phyloP scores from a whole-genome alignment of 1,140 invertebrate genomes.

The Lordiphosa stackelbergi region DNA sequence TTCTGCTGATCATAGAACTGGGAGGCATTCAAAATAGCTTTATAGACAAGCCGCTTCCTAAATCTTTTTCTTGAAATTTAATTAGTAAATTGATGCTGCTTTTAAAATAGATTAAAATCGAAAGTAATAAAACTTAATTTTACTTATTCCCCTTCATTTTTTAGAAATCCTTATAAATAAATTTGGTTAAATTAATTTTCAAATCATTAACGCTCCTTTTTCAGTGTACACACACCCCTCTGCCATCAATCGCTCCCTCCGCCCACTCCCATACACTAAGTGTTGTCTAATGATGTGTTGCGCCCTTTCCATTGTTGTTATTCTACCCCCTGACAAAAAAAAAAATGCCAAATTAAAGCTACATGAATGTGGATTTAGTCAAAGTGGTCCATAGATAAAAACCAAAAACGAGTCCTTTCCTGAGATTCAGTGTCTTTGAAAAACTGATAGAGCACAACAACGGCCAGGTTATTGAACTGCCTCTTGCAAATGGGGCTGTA shows the following conservation, averaged over 20 bases:
- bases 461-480: conserved; percentile 60
- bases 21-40: too few relatives aligned
- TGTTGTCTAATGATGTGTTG: conserved; percentile 53
- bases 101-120: too few relatives aligned
- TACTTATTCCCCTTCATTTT: too few relatives aligned
- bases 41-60: too few relatives aligned
- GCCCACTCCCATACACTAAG: conserved; percentile 1
- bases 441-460: conserved; percentile 61
- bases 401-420: conserved; percentile 26
- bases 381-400: conserved; percentile 39
- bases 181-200: conserved; percentile 7
- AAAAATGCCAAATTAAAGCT: conserved; percentile 47
- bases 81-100: too few relatives aligned
- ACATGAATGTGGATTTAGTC: conserved; percentile 32
- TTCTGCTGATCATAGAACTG: too few relatives aligned
- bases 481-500: conserved; percentile 25
- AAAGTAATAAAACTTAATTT: too few relatives aligned
- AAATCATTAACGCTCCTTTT: neutral
- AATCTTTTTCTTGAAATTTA: too few relatives aligned
- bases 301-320: conserved; percentile 19
- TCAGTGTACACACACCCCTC: neutral
- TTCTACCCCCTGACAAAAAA: neutral
- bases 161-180: neutral
- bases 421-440: conserved; percentile 30
- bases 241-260: neutral